A percentile compares a stretch with the other conserved stretches of the same genome.
phyloP scores from a whole-genome alignment of 2,113 vertebrate species.

The Cheirogaleus medius region DNA sequence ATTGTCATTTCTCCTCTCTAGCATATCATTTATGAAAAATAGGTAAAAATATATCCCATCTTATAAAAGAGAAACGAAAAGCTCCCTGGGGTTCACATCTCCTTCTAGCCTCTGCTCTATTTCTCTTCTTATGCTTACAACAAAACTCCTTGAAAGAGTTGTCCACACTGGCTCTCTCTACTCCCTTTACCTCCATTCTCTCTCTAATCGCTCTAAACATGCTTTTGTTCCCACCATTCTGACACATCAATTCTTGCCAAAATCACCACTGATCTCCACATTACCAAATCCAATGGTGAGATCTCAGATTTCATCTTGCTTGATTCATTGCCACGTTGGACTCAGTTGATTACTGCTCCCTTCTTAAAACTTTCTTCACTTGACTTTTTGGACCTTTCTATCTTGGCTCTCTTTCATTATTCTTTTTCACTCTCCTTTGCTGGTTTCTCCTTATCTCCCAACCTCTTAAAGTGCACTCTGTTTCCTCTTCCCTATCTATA shows the following conservation, averaged over 20 bases:
- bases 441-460: not conserved
- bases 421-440: not conserved
- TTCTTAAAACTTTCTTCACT: not conserved
- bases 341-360: not conserved
- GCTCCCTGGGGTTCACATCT: not conserved
- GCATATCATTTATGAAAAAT: not conserved
- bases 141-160: not conserved
- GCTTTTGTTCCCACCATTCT: not conserved
- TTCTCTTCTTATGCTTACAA: not conserved
- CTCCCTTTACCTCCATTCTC: not conserved
- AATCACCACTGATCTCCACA: not conserved
- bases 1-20: not conserved
- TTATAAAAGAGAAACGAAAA: not conserved
- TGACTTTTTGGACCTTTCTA: not conserved
- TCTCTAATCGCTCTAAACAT: not conserved
- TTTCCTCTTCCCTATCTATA: not conserved
- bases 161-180: not conserved
- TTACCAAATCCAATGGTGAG: not conserved
- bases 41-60: not conserved
- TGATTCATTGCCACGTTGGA: not conserved
- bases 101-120: not conserved
- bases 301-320: not conserved
- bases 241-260: not conserved
- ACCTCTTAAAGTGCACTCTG: not conserved
- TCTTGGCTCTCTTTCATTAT: not conserved